phyloP scores from a whole-genome alignment of 2,888 invertebrate genomes.

The Pollenia angustigena region DNA sequence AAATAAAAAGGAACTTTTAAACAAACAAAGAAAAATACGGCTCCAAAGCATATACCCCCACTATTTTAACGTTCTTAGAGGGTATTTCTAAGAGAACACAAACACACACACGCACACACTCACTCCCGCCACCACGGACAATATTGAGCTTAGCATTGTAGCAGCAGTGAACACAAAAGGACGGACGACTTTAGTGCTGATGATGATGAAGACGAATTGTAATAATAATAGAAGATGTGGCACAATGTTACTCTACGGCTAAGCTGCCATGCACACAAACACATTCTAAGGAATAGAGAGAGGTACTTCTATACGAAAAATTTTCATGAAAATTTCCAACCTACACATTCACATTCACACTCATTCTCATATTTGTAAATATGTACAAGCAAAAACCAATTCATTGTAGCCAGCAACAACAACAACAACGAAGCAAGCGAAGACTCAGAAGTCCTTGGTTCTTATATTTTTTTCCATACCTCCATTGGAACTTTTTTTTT shows the following conservation, averaged over 20 bases:
- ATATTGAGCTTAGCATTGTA: slow-evolving; percentile 3
- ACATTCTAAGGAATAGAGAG: slow-evolving; percentile 28
- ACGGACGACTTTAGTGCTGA: not conserved
- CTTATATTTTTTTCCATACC: slow-evolving; percentile 35
- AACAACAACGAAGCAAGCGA: slow-evolving; percentile 38
- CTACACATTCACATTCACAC: slow-evolving; percentile 29
- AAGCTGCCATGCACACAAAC: slow-evolving; percentile 25
- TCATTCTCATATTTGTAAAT: slow-evolving; percentile 25
- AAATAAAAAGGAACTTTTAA: slow-evolving; percentile 31
- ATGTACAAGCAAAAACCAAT: slow-evolving; percentile 63
- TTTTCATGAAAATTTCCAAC: slow-evolving; percentile 56
- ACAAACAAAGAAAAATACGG: slow-evolving; percentile 41
- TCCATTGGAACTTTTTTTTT: slow-evolving; percentile 38
- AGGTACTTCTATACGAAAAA: slow-evolving; percentile 37
- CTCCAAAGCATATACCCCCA: slow-evolving; percentile 35
- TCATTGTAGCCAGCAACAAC: slow-evolving; percentile 48
- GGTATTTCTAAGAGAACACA: slow-evolving; percentile 33
- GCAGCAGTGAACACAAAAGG: not conserved
- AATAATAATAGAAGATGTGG: slow-evolving; percentile 63
- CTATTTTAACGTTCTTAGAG: not conserved
- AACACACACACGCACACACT: not conserved
- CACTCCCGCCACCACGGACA: slow-evolving; percentile 3
- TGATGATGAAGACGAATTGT: slow-evolving; percentile 70
- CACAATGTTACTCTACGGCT: slow-evolving; percentile 51
- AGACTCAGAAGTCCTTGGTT: slow-evolving; percentile 67